Evolutionary conservation across 2,888 invertebrate species (phyloP).

Genomic region (Syritta pipiens): DNA sequence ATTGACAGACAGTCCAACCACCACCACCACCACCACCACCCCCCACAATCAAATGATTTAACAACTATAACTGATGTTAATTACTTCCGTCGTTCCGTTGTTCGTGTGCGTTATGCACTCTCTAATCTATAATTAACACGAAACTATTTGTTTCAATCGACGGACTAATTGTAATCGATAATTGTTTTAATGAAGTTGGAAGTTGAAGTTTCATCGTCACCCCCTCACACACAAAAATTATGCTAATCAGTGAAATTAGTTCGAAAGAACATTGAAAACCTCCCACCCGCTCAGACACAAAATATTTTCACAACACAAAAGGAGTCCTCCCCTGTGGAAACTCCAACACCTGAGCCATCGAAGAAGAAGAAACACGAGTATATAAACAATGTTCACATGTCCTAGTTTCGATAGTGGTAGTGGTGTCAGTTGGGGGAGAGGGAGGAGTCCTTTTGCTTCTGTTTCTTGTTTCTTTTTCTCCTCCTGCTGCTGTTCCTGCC

Average conservation of each 20-base stretch:
- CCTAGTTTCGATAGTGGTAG: slow-evolving; percentile 25
- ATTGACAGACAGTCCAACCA: too few relatives aligned
- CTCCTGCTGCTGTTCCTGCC: slow-evolving; percentile 53
- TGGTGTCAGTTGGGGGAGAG: background rate
- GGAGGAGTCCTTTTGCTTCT: too few relatives aligned
- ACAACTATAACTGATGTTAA: slow-evolving; percentile 39
- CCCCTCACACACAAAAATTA: background rate
- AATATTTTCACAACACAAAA: slow-evolving; percentile 10
- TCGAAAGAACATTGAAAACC: background rate
- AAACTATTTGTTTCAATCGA: slow-evolving; percentile 57
- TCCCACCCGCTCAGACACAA: slow-evolving; percentile 26
- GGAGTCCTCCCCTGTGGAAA: background rate
- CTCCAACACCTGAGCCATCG: slow-evolving; percentile 22
- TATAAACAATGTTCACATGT: slow-evolving; percentile 56
- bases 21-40: too few relatives aligned
- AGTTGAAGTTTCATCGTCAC: background rate
- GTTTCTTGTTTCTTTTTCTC: too few relatives aligned
- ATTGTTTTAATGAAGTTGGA: slow-evolving; percentile 47
- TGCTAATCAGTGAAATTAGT: slow-evolving; percentile 42
- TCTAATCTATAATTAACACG: slow-evolving; percentile 53
- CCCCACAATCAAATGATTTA: slow-evolving; percentile 28
- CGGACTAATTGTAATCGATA: slow-evolving; percentile 51
- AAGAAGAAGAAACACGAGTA: slow-evolving; percentile 36
- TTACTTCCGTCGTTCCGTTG: slow-evolving; percentile 13
- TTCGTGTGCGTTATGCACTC: slow-evolving; percentile 16